Conservation (phyloP, 2,888 invertebrate species). For the Geophilus truncorum region DNA sequence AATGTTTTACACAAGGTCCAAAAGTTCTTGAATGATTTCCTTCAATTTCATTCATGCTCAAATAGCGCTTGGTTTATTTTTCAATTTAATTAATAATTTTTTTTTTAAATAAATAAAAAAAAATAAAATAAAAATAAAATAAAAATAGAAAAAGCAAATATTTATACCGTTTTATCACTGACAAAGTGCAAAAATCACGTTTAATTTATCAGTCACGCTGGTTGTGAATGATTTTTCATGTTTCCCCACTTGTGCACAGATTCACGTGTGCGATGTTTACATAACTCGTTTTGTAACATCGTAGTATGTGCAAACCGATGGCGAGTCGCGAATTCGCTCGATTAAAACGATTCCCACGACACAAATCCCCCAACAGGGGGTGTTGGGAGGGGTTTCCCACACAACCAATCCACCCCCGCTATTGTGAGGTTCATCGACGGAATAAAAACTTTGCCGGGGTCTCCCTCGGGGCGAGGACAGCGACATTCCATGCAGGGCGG, state of each 20-base stretch:
- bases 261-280: not conserved
- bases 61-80: too few relatives aligned
- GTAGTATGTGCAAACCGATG: too few relatives aligned
- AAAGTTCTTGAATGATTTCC: not conserved
- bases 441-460: not conserved
- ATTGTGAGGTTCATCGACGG: not conserved
- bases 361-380: not conserved
- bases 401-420: not conserved
- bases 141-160: too few relatives aligned
- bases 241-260: not conserved
- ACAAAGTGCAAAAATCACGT: too few relatives aligned
- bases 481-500: constrained; percentile 4
- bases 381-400: not conserved
- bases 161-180: too few relatives aligned
- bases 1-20: not conserved
- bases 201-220: too few relatives aligned
- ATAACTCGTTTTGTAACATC: too few relatives aligned
- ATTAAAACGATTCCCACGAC: not conserved
- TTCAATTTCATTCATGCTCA: too few relatives aligned
- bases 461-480: constrained; percentile 5
- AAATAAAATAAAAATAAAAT: not conserved
- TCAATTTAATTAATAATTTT: too few relatives aligned
- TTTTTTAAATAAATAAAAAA: not conserved
- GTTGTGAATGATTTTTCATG: too few relatives aligned
- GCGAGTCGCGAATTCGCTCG: not conserved